Base-by-base conservation (phyloP, 2,888 invertebrate genomes). In the Patella pellucida region DNA sequence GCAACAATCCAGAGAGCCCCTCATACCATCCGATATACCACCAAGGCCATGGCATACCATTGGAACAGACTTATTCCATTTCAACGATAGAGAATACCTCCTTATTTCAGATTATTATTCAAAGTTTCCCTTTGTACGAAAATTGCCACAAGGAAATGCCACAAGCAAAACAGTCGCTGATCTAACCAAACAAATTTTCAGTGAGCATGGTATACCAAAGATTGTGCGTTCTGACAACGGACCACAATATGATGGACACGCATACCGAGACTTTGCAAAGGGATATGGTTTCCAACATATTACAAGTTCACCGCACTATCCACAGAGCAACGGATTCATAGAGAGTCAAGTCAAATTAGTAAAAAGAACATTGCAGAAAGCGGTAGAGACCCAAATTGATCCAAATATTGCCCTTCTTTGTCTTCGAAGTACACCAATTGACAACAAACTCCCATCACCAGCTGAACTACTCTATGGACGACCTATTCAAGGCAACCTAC, bases 181-280 rank as follows among this genome's bases (percentile, higher is more conserved):
- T 1, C 76, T 73, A 2, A 16, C 79, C 69, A 79, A 81, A 68
- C 56, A 62, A 15, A 68, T 78, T 12, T 76, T 79, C 67, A 69
- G 74, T 1, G 50, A 68, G 14, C 79, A 82, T 50, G 78, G 79
- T 11, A 73, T 82, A 69, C 79, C 78, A 14, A 2, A 27, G 12
- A 69, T 14, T 54, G 72, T 81, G 19, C 52, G 76, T 27, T 77
- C 76, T 27, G 80, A 81, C 71, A 81, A 81, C 51, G 81, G 83
- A 23, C 79, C 81, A 3, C 78, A 82, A 31, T 80, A 54, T 54
- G 15, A 68, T 51, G 68, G 50, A 11, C 14, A 73, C 7, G 19
- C 27, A 14, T 73, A 50, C 51, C 9, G 51, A 51, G 41, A 73
- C 3, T 73, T 73, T 50, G 16, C 73, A n/a, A 15, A 12, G 15